phyloP scores from a whole-genome alignment of 2,888 invertebrate species.

The Ormia ochracea region DNA sequence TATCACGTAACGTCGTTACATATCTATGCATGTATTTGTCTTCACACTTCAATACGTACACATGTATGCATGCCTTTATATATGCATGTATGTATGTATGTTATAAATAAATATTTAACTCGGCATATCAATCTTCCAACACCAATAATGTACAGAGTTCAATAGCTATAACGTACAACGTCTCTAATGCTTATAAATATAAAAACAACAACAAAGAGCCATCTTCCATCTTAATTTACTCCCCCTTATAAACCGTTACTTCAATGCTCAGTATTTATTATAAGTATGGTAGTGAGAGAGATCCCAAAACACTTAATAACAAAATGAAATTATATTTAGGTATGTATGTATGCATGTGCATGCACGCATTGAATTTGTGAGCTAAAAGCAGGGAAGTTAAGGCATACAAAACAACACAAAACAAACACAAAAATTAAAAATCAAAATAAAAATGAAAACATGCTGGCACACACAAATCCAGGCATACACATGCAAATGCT shows the following conservation, averaged over 20 bases:
- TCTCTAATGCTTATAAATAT: no score
- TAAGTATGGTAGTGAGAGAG: not conserved
- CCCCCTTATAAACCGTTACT: not conserved
- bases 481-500: not conserved
- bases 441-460: not conserved
- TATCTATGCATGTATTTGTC: no score
- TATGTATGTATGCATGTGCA: not conserved
- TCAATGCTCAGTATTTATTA: not conserved
- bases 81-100: no score
- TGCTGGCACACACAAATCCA: not conserved
- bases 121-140: no score
- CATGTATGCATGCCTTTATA: no score
- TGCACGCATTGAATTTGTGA: not conserved
- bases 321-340: not conserved
- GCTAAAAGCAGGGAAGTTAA: constrained; percentile 7
- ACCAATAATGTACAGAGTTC: no score
- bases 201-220: not conserved
- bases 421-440: constrained; percentile 6
- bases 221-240: not conserved
- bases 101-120: no score
- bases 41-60: no score
- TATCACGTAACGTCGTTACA: no score
- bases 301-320: not conserved
- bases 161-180: no score
- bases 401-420: not conserved